Base-by-base conservation (phyloP, 2,888 invertebrate genomes). In the Troides aeacus region DNA sequence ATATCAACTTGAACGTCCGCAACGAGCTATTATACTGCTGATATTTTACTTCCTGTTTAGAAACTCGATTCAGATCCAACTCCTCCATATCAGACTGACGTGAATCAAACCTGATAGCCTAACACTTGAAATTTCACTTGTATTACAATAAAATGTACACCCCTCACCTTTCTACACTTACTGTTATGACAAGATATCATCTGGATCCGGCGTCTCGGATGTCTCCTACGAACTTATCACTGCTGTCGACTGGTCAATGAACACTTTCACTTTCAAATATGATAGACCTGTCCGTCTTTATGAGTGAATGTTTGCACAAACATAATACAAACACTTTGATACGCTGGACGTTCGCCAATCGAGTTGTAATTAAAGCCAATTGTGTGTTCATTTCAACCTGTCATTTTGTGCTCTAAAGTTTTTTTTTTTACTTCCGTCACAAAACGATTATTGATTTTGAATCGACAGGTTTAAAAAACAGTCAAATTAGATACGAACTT, bases 231-330 rank as follows among this genome's bases (percentile, higher is more conserved):
- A 42, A 61, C 36, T 69, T 69, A 69, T 69, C 69, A 24, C n/a
- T 42, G 62, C 10, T 62, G 21, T 24, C 62, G 39, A 53, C 23
- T 36, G 60, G 42, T 64, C 61, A 61, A 53, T 66, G 24, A 23
- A 39, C 30, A 23, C 70, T 70, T 70, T 70, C 70, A 60, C 69
- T 70, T 62, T 69, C 50, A 58, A 18, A 50, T 62, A 39, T 67
- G 46, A 63, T 63, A 56, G 63, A 69, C 12, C 62, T 61, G 57
- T 69, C 69, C 39, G 65, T 42, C 62, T 39, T 36, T 21, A 23
- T 24, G 18, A 42, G 66, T 66, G 58, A 66, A 62, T 69, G 57
- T 62, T 69, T 61, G 58, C 21, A 50, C 68, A 61, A 60, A 18
- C 24, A 61, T 23, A 64, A 69, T 64, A 21, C 53, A 21, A 50